Base-by-base conservation (phyloP, 2,797 vertebrate genomes). In the Distichodus sexfasciatus region DNA sequence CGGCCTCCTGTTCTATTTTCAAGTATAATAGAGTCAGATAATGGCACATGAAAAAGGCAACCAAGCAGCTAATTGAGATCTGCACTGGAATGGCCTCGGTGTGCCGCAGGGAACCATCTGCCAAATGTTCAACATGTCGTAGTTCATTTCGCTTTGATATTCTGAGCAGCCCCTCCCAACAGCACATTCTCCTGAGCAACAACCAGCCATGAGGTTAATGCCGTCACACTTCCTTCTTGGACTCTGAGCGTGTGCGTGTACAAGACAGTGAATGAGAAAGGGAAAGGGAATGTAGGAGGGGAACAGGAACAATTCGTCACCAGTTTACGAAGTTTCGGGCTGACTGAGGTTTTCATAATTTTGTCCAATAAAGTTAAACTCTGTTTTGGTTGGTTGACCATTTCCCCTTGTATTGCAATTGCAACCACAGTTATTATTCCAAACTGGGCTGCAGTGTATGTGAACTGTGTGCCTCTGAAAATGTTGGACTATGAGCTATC, bases 61-160 rank as follows among this genome's bases (percentile, higher is more conserved):
- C 59, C 69, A 64, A 79, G 82, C 79, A 75, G 70, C 71, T 84
- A 81, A 84, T 84, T 84, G 76, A 82, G 79, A 76, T 78, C 75
- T 61, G 78, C 55, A 54, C 66, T 53, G 61, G 67, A 79, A 77
- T 59, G 70, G 69, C 55, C 72, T 43, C 46, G 35, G 6, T 26
- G 57, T 40, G 66, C 79, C 63, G 38, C 11, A 8, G 70, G 82
- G 62, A 78, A 21, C 68, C 65, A 60, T 71, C 68, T 69, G 59
- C 71, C 65, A 75, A 83, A 61, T 69, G 69, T 66, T 81, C 74
- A 62, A 77, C 76, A 79, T 48, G 53, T 69, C 68, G 28, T 67
- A 76, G 47, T 70, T 79, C 59, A 68, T 77, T 77, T 74, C 31
- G 19, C 62, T 77, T 59, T 62, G 33, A 75, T 57, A 46, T 65